Evolutionary conservation across 1,140 invertebrate species (phyloP).

Genomic region (Euschistus heros): DNA sequence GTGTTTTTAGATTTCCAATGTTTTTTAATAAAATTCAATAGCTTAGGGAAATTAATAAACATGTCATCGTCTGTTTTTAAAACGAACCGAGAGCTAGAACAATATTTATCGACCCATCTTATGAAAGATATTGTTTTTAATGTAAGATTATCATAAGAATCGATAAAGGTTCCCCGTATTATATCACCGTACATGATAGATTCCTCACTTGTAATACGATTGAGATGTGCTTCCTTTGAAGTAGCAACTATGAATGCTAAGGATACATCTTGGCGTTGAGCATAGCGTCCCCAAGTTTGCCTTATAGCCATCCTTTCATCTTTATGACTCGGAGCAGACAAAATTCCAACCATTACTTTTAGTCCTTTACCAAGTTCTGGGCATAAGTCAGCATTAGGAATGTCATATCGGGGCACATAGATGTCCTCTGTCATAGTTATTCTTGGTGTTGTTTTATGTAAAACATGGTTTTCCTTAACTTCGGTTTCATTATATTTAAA

Average conservation of each 20-base stretch:
- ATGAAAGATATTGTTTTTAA: slow-evolving; percentile 75
- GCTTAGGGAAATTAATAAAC: slow-evolving; percentile 74
- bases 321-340: slow-evolving; percentile 63
- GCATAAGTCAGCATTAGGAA: slow-evolving; percentile 28
- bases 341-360: slow-evolving; percentile 58
- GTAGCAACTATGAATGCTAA: slow-evolving; percentile 67
- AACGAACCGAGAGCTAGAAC: slow-evolving; percentile 57
- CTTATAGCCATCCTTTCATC: slow-evolving; percentile 64
- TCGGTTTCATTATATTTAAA: slow-evolving; percentile 21
- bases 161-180: slow-evolving; percentile 65
- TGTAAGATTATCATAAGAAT: slow-evolving; percentile 79
- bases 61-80: slow-evolving; percentile 86
- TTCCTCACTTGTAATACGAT: slow-evolving; percentile 48
- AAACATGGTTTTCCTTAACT: slow-evolving; percentile 3
- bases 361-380: slow-evolving; percentile 27
- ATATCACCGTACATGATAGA: slow-evolving; percentile 62
- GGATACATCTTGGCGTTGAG: slow-evolving; percentile 56
- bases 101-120: slow-evolving; percentile 72
- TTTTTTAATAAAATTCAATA: slow-evolving; percentile 56
- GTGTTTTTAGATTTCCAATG: slow-evolving; percentile 52
- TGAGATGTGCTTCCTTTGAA: slow-evolving; percentile 42
- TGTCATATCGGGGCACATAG: slow-evolving; percentile 28
- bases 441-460: slow-evolving; percentile 24
- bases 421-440: slow-evolving; percentile 26
- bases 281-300: slow-evolving; percentile 76